Conservation (phyloP, 1,140 invertebrate species). For the Diuraphis noxia region DNA sequence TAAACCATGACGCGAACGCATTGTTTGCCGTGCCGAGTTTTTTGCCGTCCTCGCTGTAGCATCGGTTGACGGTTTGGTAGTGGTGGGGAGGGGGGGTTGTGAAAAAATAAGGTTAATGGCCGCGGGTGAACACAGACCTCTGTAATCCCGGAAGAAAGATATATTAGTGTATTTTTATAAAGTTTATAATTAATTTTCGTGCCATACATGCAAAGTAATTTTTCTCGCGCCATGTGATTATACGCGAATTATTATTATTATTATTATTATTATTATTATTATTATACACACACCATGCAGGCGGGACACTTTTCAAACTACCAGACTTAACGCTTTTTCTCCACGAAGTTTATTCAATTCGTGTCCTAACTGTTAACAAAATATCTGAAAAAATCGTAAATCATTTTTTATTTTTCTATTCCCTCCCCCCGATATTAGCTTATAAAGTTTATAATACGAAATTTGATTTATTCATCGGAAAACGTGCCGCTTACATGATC, state of each 20-base stretch:
- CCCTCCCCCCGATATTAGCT: neutral
- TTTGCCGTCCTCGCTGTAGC: neutral
- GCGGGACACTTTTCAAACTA: conserved; percentile 5
- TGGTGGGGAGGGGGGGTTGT: neutral
- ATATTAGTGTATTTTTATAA: conserved; percentile 11
- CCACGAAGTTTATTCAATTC: conserved; percentile 19
- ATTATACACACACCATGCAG: neutral
- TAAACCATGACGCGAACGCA: neutral
- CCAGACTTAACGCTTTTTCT: neutral
- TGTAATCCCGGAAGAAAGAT: conserved; percentile 17
- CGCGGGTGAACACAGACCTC: neutral
- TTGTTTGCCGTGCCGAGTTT: neutral
- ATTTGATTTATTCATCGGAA: conserved; percentile 18
- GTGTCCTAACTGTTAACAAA: neutral
- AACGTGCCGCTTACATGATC: neutral
- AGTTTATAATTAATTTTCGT: conserved; percentile 27
- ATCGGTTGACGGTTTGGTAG: too few relatives aligned
- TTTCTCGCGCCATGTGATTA: neutral
- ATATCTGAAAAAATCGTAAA: conserved; percentile 12
- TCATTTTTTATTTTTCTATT: conserved; percentile 19
- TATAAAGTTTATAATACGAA: conserved; percentile 31
- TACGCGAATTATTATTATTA: too few relatives aligned
- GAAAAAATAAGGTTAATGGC: neutral
- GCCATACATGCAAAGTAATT: neutral
- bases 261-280: too few relatives aligned